Base-by-base conservation (phyloP, 2,113 vertebrate genomes). In the Oenanthe oenanthe region DNA sequence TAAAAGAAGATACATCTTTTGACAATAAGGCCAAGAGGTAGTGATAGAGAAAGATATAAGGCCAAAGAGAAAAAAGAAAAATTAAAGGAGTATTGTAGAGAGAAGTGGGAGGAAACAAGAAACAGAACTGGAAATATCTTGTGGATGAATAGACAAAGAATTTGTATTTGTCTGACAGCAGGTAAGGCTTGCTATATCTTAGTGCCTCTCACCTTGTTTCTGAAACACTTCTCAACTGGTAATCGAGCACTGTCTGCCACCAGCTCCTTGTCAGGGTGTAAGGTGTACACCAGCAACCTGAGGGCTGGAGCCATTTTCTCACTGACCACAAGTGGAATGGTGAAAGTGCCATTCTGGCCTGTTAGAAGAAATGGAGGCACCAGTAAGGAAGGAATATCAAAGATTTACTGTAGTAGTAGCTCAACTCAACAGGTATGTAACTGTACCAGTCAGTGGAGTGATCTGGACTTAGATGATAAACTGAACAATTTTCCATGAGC, bases 141-240 rank as follows among this genome's bases (percentile, higher is more conserved):
- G 31, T 62, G 68, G 42, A 43, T 28, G 2, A 31, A 8, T 26
- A 15, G 3, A 18, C 16, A 67, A 66, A 53, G 3, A 56, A 68
- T 42, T 61, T 53, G 17, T 32, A 24, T 84, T 65, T 50, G 26
- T 45, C n/a, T 71, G 36, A 58, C 25, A 71, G 36, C 9, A 40
- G 24, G 29, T 45, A 82, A 40, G 40, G 20, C 15, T 77, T 56
- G 3, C 11, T 45, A 1, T 31, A 11, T 43, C 17, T 47, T 34
- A 11, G 17, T 38, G 34, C 32, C 4, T 70, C 91, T 96, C 75
- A 98, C 98, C 98, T 98, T 97, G 94, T 98, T 95, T 67, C 70
- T 87, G 84, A 99, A 98, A 88, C 98, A 99, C 63, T 98, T 98
- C 85, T 98, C 97, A 4, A 97, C 96, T 40, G 89, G 34, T 53